These are phyloP conservation scores for Cheilosia urbana DNA, from an alignment of 2,888 invertebrate species.

Conservation along the genomic window DNA sequence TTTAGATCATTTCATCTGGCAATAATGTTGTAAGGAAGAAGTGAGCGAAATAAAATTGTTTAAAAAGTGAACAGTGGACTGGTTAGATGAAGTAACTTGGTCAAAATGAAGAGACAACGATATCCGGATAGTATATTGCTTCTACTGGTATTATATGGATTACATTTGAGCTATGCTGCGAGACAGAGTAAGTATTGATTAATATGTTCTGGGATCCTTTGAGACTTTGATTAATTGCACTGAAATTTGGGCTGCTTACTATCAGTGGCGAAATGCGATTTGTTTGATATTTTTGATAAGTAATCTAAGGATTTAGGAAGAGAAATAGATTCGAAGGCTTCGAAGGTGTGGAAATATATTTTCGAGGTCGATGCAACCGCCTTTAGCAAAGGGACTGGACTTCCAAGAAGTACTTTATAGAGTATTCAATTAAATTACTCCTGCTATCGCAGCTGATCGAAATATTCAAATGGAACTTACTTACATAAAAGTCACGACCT, in stretches of 20 bases:
- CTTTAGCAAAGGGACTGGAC: too few species aligned
- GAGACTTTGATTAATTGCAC: background rate
- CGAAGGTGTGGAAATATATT: too few species aligned
- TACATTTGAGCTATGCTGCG: constrained; percentile 75
- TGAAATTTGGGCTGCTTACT: background rate
- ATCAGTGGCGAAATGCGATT: background rate
- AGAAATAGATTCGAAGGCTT: too few species aligned
- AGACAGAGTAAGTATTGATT: constrained; percentile 78
- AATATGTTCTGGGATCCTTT: background rate
- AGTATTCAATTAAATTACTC: too few species aligned
- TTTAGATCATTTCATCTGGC: constrained; percentile 43
- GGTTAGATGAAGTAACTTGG: constrained; percentile 16
- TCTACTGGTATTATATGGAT: constrained; percentile 73
- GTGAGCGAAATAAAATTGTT: constrained; percentile 13
- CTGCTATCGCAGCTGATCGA: too few species aligned
- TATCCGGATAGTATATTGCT: constrained; percentile 53
- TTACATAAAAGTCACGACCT: too few species aligned
- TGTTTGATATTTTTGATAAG: background rate
- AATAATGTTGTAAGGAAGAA: constrained; percentile 47
- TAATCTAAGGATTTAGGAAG: too few species aligned
- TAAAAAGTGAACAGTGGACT: constrained; percentile 34
- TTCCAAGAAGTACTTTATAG: too few species aligned
- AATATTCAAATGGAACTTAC: too few species aligned
- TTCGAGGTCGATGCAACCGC: too few species aligned
- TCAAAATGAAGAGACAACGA: constrained; percentile 48